A percentile compares a stretch with the other conserved stretches of the same genome.
Evolutionary conservation across 2,797 vertebrate species (phyloP).

Genomic region (Heteromormyrus szaboi): DNA sequence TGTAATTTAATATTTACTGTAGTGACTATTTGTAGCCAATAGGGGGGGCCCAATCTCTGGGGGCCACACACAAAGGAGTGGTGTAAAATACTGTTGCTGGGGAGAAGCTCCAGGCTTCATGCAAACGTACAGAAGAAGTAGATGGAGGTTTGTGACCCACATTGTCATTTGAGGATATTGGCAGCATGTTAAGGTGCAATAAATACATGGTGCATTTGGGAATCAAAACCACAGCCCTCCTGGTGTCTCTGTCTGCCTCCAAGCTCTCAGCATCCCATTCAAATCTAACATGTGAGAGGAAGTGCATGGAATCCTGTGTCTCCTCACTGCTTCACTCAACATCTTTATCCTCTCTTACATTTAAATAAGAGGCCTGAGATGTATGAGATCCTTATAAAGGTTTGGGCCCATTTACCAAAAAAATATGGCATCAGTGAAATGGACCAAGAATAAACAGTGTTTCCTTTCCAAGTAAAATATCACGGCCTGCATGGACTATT

Average conservation of each 20-base stretch:
- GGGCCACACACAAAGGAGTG: background rate
- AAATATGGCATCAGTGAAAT: background rate
- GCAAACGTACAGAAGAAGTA: background rate
- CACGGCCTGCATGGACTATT: background rate
- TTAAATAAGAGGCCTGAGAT: background rate
- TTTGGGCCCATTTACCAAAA: background rate
- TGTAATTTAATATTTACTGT: background rate
- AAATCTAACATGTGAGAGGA: background rate
- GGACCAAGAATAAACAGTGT: background rate
- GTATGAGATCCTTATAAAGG: background rate
- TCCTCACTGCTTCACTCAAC: background rate
- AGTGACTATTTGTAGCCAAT: background rate
- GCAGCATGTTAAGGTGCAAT: background rate
- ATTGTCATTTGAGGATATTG: background rate
- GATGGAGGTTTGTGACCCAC: background rate
- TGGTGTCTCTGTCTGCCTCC: background rate
- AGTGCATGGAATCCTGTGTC: background rate
- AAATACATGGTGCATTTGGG: background rate
- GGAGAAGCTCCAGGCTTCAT: background rate
- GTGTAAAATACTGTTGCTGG: background rate
- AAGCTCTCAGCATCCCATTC: background rate
- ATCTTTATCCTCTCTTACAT: background rate
- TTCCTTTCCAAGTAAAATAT: conserved; percentile 8
- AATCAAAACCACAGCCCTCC: background rate
- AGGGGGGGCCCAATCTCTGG: background rate